Percentiles rank a stretch among this genome's conserved stretches.
Conservation (phyloP, 1,140 invertebrate species). For the Euura saliciscinereae region DNA sequence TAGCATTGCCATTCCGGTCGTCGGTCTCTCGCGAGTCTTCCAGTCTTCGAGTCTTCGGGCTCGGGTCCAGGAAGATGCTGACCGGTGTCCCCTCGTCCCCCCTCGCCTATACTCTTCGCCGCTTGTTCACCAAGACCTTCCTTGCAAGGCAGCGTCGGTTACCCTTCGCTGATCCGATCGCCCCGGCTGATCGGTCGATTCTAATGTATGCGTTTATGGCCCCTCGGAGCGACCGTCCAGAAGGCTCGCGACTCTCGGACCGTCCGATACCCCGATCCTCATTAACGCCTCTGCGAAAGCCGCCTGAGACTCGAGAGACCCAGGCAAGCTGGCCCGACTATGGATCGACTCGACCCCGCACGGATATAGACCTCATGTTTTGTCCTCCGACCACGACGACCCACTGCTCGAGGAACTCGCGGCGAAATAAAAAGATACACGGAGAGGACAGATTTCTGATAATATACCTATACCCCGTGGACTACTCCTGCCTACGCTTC, state of each 20-base stretch:
- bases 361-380: conserved; percentile 52
- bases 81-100: not conserved
- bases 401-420: not conserved
- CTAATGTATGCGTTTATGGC: conserved; percentile 58
- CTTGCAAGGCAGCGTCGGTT: conserved; percentile 6
- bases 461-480: conserved; percentile 6
- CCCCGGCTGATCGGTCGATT: conserved; percentile 43
- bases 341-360: too few relatives aligned
- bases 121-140: not conserved
- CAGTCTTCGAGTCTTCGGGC: conserved; percentile 45
- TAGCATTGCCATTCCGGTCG: conserved; percentile 7
- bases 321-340: conserved; percentile 3
- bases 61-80: conserved; percentile 41
- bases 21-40: not conserved
- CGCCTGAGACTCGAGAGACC: conserved; percentile 5
- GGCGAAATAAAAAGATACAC: conserved; percentile 19
- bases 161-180: conserved; percentile 43
- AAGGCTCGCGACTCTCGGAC: conserved; percentile 11
- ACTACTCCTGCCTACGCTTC: not conserved
- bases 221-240: conserved; percentile 21
- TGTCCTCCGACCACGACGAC: conserved; percentile 22
- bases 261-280: conserved; percentile 39
- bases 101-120: not conserved
- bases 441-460: conserved; percentile 18
- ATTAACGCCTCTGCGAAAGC: conserved; percentile 47